Evolutionary conservation across 1,140 invertebrate species (phyloP).

Genomic region (Uloborus diversus): DNA sequence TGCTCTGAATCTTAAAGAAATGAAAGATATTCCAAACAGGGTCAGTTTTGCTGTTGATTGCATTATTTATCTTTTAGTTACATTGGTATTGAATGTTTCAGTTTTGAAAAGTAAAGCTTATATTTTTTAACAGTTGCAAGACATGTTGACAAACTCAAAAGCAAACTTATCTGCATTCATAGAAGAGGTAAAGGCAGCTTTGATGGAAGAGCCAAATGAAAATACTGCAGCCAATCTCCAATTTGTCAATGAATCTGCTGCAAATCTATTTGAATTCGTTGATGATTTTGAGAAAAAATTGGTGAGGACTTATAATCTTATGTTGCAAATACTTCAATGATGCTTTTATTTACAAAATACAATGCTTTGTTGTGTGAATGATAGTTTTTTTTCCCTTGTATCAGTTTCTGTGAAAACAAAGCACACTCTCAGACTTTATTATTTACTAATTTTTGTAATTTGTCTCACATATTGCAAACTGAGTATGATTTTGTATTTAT

Average conservation of each 20-base stretch:
- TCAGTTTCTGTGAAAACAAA: not conserved
- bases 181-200: conserved; percentile 13
- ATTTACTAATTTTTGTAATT: not conserved
- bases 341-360: too few species aligned
- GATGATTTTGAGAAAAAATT: conserved; percentile 37
- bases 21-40: conserved; percentile 35
- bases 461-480: not conserved
- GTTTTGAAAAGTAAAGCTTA: not conserved
- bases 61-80: not conserved
- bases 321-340: too few species aligned
- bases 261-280: conserved; percentile 21
- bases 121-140: conserved; percentile 12
- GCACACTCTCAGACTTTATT: not conserved
- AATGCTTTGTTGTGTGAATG: too few species aligned
- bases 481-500: too few species aligned
- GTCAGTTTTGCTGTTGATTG: not conserved
- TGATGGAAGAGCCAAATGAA: conserved; percentile 18
- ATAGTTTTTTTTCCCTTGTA: too few species aligned
- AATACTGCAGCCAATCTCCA: not conserved
- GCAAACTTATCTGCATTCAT: conserved; percentile 22
- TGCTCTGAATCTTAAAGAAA: conserved; percentile 35
- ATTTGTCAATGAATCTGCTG: conserved; percentile 25
- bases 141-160: conserved; percentile 4
- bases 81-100: not conserved
- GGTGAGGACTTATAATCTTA: too few species aligned